Conservation (phyloP, 2,113 vertebrate species). For the Anser brachyrhynchus region DNA sequence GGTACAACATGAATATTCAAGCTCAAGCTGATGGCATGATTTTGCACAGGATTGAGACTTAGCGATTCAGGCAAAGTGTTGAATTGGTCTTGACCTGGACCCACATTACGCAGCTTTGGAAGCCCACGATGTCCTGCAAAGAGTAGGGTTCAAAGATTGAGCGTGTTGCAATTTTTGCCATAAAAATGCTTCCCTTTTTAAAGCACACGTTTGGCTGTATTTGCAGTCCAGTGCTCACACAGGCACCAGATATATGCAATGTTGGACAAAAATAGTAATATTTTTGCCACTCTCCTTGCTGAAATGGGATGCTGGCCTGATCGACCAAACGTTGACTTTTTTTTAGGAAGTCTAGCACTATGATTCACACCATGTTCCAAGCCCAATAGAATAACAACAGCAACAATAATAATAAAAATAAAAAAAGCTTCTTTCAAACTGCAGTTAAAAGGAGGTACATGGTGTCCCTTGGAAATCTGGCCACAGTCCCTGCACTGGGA, state of each 20-base stretch:
- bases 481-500: not conserved
- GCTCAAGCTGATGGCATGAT: not conserved
- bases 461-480: not conserved
- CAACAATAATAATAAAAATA: not conserved
- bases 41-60: not conserved
- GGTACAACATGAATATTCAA: not conserved
- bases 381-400: not conserved
- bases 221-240: not conserved
- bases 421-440: not conserved
- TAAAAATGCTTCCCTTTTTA: not conserved
- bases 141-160: not conserved
- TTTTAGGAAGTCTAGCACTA: not conserved
- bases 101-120: not conserved
- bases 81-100: not conserved
- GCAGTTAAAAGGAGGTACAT: not conserved
- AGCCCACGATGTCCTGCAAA: not conserved
- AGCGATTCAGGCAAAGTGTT: not conserved
- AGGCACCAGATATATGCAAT: fast-evolving
- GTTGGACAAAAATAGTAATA: not conserved
- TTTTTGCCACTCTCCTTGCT: not conserved
- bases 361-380: not conserved
- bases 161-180: not conserved
- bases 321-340: not conserved
- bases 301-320: not conserved
- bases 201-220: not conserved